Base-by-base conservation (phyloP, 2,888 invertebrate species). In the Subacronicta megacephala region DNA sequence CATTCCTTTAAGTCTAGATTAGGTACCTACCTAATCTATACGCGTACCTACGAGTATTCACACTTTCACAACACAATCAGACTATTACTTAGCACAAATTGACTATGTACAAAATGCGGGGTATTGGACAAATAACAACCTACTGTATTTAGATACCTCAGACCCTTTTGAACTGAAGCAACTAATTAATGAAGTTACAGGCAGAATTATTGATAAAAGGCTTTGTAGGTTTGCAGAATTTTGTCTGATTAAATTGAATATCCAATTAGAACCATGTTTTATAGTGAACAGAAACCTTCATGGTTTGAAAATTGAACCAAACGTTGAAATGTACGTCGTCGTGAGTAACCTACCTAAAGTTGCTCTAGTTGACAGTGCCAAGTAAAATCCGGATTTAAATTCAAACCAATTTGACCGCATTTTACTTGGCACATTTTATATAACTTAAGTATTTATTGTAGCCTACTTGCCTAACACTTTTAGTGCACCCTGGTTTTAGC, bases 121-220 rank as follows among this genome's bases (percentile, higher is more conserved):
- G 15, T 15, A 9, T 37, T 37, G 26, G 16, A 18, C 13, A 38
- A 38, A 18, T 31, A 47, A n/a, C n/a, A 13, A n/a, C 17, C 13
- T 29, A 47, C n/a, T 46, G 12, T 17, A 5, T 9, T 18, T 18
- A 43, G n/a, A n/a, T 42, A 29, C 9, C 20, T 23, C 13, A 17
- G 29, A 17, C 46, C 23, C 16, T 17, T 46, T 37, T 37, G 36
- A 26, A 46, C 20, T 12, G 15, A 46, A 45, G n/a, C 29, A 17
- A 52, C 43, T 38, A 52, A 38, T 52, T 52, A 31, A 52, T 31
- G 16, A 51, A 42, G 18, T 36, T 51, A 43, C 10, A 17, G 17
- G 16, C 36, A 42, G 16, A 36, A 26, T 37, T 46, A 16, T 29
- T 29, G 23, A n/a, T 7, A 1, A 37, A 35, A 45, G 35, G 3